Conservation (phyloP, 2,888 invertebrate species). For the Zonitis immaculata region DNA sequence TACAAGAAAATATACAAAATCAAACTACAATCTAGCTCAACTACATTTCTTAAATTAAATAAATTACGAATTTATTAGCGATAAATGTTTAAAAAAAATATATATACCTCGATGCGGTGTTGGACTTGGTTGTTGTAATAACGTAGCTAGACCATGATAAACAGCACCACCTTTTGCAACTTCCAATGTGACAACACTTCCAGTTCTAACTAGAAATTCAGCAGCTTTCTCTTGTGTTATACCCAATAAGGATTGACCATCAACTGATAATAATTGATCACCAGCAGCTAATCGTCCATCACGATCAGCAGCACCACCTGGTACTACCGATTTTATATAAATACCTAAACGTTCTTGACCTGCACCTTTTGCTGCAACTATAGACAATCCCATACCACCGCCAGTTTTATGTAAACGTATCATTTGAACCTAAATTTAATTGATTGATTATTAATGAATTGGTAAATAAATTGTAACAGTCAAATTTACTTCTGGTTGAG, state of each 20-base stretch:
- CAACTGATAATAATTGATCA: slow-evolving; percentile 94
- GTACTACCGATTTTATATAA: slow-evolving; percentile 97
- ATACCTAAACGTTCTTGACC: slow-evolving; percentile 72
- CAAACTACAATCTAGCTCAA: neutral
- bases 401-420: slow-evolving; percentile 91
- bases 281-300: slow-evolving; percentile 95
- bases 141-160: slow-evolving; percentile 90
- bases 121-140: slow-evolving; percentile 87
- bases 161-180: slow-evolving; percentile 98
- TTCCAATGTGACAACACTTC: slow-evolving; percentile 88
- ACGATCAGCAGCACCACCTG: slow-evolving; percentile 86
- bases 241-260: slow-evolving; percentile 76
- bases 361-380: slow-evolving; percentile 86
- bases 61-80: neutral
- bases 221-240: slow-evolving; percentile 87
- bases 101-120: slow-evolving; percentile 73
- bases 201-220: slow-evolving; percentile 90
- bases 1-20: no score
- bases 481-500: slow-evolving; percentile 45
- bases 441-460: slow-evolving; percentile 6
- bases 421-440: slow-evolving; percentile 56
- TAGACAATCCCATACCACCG: slow-evolving; percentile 97
- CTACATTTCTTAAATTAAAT: neutral
- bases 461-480: no score
- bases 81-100: no score